Percentiles rank a stretch among this genome's conserved stretches.
Conservation (phyloP, 1,140 invertebrate genomes). For the Andrena cerasifolii region DNA sequence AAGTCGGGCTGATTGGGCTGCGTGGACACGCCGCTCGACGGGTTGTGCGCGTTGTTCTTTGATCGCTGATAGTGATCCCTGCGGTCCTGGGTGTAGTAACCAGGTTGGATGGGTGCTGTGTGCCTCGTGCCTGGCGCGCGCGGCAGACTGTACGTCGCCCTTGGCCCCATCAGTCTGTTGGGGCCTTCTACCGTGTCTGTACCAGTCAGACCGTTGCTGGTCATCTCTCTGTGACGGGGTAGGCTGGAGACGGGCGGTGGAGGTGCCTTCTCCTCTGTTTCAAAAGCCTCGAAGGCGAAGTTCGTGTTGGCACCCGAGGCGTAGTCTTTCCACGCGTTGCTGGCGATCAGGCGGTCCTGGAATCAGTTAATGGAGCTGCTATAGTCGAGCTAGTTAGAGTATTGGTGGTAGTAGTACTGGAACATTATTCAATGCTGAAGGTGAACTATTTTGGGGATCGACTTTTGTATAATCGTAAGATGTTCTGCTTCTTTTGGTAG, state of each 20-base stretch:
- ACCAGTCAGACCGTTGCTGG: slow-evolving; percentile 53
- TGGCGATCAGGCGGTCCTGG: slow-evolving; percentile 91
- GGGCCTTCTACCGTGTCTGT: slow-evolving; percentile 64
- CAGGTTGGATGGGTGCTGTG: slow-evolving; percentile 73
- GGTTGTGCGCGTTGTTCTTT: slow-evolving; percentile 61
- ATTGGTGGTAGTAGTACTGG: neutral
- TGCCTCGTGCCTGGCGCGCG: slow-evolving; percentile 76
- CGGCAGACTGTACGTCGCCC: slow-evolving; percentile 81
- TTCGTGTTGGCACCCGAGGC: slow-evolving; percentile 90
- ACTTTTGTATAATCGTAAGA: too few species aligned
- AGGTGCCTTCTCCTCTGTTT: slow-evolving; percentile 88
- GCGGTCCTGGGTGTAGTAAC: slow-evolving; percentile 83
- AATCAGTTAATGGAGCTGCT: slow-evolving; percentile 18
- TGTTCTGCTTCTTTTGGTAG: too few species aligned
- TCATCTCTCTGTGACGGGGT: slow-evolving; percentile 79
- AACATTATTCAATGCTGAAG: too few species aligned
- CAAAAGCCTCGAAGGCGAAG: slow-evolving; percentile 93
- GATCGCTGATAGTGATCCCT: slow-evolving; percentile 68
- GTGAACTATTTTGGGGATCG: too few species aligned
- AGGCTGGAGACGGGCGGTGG: slow-evolving; percentile 77
- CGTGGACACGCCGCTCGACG: slow-evolving; percentile 20
- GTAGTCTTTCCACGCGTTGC: slow-evolving; percentile 94
- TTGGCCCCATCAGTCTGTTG: slow-evolving; percentile 74
- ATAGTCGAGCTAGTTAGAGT: neutral
- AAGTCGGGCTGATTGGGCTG: slow-evolving; percentile 89